Evolutionary conservation across 2,113 vertebrate species (phyloP), one percentile per base, ranked within the genome.

Genomic region (Hystrix brachyura): DNA sequence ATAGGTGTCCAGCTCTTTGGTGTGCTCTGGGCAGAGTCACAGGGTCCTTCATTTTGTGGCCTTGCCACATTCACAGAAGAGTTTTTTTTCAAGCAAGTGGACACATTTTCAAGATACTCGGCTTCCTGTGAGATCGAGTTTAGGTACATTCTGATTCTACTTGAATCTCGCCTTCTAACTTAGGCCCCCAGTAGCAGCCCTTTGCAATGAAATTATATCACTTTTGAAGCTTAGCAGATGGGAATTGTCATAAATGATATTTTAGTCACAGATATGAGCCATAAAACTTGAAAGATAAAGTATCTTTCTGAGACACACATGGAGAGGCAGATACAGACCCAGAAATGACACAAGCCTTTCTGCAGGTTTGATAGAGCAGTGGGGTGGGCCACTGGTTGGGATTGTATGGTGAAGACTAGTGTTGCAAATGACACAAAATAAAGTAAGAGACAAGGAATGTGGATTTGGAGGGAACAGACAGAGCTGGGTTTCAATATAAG

Each of bases 231-330:
- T 97, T 76, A 98, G 92, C 83, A 93, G 85, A 78, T 97, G 90
- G 96, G 97, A 96, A 96, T 97, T 96, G 97, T 97, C 96, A 98
- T 97, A 96, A 97, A 55, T 97, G 76, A 69, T 97, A 97, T 97
- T 98, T 97, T 96, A 97, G 87, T 98, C 97, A 94, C 96, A 88
- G 5, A 85, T 97, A 98, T 84, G 94, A 98, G 93, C 93, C 95
- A 96, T 98, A 98, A 98, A 98, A 96, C 97, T 94, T 82, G 96
- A 96, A 97, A 95, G 96, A 98, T 96, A 95, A 97, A 97, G 88
- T 97, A 80, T 96, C 97, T 97, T 93, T 97, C 94, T 62, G 94
- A 96, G 97, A 96, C 94, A 95, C 96, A 96, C 97, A 94, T 89
- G 93, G 91, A 97, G 87, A 97, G 85, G 57, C 93, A 97, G 91